phyloP scores from a whole-genome alignment of 2,888 invertebrate genomes.

The Ganaspis brasiliensis region DNA sequence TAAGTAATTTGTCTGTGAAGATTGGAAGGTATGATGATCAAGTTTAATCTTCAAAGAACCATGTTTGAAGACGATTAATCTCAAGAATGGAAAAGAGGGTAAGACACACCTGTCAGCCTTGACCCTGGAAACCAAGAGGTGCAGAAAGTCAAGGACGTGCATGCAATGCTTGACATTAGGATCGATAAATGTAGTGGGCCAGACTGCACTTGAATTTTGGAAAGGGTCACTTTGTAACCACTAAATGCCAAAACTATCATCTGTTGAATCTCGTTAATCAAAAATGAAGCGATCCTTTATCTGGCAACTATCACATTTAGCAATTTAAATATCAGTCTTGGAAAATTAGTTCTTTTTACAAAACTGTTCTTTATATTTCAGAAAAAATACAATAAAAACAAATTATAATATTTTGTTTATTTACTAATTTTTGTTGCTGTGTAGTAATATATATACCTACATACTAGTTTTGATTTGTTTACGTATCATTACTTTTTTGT shows the following conservation, averaged over 20 bases:
- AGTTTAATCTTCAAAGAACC: neutral
- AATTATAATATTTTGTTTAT: no score
- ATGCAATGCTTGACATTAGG: constrained; percentile 60
- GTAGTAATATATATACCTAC: no score
- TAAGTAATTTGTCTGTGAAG: neutral
- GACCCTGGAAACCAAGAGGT: constrained; percentile 58
- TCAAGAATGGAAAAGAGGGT: constrained; percentile 28
- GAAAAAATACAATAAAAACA: no score
- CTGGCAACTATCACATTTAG: neutral
- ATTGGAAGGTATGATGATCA: constrained; percentile 12
- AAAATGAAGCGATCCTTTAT: neutral
- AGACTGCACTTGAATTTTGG: constrained; percentile 25
- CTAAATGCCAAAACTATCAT: constrained; percentile 20
- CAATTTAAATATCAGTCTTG: neutral
- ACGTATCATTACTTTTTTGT: no score
- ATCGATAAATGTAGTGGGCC: constrained; percentile 13
- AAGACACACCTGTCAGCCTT: constrained; percentile 67
- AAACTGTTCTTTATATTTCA: no score
- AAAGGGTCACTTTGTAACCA: constrained; percentile 27
- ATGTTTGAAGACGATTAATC: constrained; percentile 63
- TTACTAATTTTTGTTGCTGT: no score
- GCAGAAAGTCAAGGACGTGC: constrained; percentile 66
- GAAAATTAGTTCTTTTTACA: neutral
- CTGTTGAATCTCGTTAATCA: constrained; percentile 4
- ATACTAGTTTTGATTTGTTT: no score